A percentile compares a stretch with the other conserved stretches of the same genome.
Conservation (phyloP, 2,888 invertebrate species). For the Synanthedon tipuliformis region DNA sequence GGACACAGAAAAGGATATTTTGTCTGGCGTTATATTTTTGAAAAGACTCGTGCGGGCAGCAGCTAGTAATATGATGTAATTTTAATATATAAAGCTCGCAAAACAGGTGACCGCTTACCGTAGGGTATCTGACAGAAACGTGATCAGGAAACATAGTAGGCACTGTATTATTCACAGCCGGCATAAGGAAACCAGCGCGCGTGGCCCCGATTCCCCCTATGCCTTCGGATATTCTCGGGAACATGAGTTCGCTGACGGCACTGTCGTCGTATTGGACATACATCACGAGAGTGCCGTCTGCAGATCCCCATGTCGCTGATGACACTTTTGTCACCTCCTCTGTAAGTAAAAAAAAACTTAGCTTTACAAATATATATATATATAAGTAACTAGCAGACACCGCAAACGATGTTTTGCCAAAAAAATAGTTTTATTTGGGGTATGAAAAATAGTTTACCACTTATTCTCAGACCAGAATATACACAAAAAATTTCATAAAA, state of each 20-base stretch:
- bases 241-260: constrained; percentile 79
- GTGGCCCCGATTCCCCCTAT: constrained; percentile 72
- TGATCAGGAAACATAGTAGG: constrained; percentile 82
- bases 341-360: constrained; percentile 36
- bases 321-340: constrained; percentile 88
- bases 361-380: too few relatives aligned
- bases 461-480: too few relatives aligned
- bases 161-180: constrained; percentile 49
- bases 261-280: constrained; percentile 90
- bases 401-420: too few relatives aligned
- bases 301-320: constrained; percentile 89
- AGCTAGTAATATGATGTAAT: not conserved
- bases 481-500: too few relatives aligned
- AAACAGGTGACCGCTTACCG: constrained; percentile 56
- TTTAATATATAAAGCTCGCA: constrained; percentile 1
- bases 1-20: too few relatives aligned
- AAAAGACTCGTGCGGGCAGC: not conserved
- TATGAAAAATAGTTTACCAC: too few relatives aligned
- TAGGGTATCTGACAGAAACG: constrained; percentile 85
- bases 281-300: constrained; percentile 84
- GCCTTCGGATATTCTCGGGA: constrained; percentile 84
- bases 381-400: too few relatives aligned
- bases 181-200: constrained; percentile 58
- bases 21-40: not conserved
- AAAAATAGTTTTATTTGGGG: too few relatives aligned